These are phyloP conservation scores for Carposina sasakii DNA, from an alignment of 1,140 invertebrate genomes.

Conservation along the genomic window DNA sequence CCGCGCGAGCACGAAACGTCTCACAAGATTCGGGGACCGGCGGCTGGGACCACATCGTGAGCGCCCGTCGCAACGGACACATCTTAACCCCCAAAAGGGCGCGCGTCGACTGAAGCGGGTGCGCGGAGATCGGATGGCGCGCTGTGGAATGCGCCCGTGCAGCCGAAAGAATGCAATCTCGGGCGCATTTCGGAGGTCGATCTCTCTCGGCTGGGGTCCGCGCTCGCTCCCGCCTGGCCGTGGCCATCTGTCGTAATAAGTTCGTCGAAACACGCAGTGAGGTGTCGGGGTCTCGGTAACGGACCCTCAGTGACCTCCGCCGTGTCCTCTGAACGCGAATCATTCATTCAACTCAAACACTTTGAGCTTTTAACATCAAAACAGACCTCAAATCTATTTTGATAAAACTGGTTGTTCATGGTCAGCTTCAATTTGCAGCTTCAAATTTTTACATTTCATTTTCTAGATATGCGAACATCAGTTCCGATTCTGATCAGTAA, in stretches of 20 bases:
- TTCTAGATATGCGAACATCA: no score
- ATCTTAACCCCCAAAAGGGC: conserved; percentile 73
- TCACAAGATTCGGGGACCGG: conserved; percentile 53
- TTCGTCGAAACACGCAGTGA: conserved; percentile 52
- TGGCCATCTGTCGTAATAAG: conserved; percentile 67
- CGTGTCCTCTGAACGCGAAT: conserved; percentile 54
- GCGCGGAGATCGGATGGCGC: conserved; percentile 58
- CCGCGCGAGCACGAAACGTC: conserved; percentile 41
- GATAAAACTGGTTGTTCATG: no score
- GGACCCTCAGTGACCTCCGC: conserved; percentile 49
- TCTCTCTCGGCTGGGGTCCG: conserved; percentile 61
- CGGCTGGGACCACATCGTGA: conserved; percentile 58
- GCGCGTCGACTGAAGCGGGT: conserved; percentile 66
- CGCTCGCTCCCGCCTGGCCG: conserved; percentile 55
- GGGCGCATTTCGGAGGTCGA: conserved; percentile 69
- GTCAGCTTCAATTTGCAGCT: no score
- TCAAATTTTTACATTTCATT: no score
- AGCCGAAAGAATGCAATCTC: conserved; percentile 73
- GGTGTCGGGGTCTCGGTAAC: conserved; percentile 51
- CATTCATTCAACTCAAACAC: conserved; percentile 32
- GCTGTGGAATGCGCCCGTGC: conserved; percentile 68
- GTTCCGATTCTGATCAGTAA: no score
- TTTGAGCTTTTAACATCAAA: no score
- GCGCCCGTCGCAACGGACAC: conserved; percentile 65
- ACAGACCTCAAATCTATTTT: no score